A percentile compares a stretch with the other conserved stretches of the same genome.
Conservation (phyloP, 2,113 vertebrate species). For the Sinocyclocheilus rhinocerous region DNA sequence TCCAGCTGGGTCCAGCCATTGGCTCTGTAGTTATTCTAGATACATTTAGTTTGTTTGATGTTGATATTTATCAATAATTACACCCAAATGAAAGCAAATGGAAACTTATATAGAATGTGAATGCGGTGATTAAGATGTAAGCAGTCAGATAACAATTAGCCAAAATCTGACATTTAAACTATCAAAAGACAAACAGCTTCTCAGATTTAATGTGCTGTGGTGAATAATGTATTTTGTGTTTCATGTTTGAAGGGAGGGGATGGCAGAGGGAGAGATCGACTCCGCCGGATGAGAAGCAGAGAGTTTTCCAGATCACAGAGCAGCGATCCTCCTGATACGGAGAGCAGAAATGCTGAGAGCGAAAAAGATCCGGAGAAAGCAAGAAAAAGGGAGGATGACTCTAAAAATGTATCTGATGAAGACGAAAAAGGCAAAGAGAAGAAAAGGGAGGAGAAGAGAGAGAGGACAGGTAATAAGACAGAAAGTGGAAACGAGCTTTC, state of each 20-base stretch:
- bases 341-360: conserved; percentile 13
- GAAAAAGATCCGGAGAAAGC: not conserved
- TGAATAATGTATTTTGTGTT: conserved; percentile 3
- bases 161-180: not conserved
- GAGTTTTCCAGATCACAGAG: conserved; percentile 57
- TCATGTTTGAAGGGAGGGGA: conserved; percentile 59
- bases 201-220: not conserved
- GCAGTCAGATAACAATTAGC: not conserved
- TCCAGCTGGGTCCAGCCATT: not conserved
- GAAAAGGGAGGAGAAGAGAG: conserved; percentile 23
- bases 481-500: conserved; percentile 27
- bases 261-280: conserved; percentile 51
- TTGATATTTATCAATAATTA: conserved; percentile 6
- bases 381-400: not conserved
- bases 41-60: not conserved
- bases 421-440: conserved; percentile 14
- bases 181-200: not conserved
- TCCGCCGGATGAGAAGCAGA: conserved; percentile 51
- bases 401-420: conserved; percentile 16
- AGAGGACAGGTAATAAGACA: not conserved
- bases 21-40: conserved; percentile 18
- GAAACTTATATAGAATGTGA: not conserved
- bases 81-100: not conserved
- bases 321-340: conserved; percentile 40
- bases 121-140: not conserved